Evolutionary conservation across 1,140 invertebrate genomes (phyloP).

Genomic region (Dendroctonus ponderosae): DNA sequence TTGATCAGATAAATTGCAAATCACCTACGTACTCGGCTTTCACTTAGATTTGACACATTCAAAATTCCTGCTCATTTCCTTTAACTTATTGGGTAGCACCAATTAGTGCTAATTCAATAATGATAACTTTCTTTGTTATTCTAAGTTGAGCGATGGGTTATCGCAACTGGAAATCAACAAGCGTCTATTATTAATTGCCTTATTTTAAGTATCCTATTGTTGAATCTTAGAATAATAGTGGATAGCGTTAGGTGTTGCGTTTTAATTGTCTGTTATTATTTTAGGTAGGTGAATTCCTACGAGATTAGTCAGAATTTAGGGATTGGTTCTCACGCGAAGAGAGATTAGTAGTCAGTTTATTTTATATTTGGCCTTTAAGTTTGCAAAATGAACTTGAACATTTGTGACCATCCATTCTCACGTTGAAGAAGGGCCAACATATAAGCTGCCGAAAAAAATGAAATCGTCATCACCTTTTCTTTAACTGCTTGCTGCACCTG

Average conservation of each 20-base stretch:
- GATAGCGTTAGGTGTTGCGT: constrained; percentile 5
- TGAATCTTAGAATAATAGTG: constrained; percentile 3
- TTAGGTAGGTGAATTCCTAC: constrained; percentile 9
- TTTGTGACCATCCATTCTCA: too few relatives aligned
- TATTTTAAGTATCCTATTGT: constrained; percentile 10
- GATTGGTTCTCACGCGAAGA: too few relatives aligned
- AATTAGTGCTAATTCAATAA: constrained; percentile 25
- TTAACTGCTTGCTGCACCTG: constrained; percentile 3
- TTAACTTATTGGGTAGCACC: constrained; percentile 2
- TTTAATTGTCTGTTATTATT: constrained; percentile 12
- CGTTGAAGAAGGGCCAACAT: background rate
- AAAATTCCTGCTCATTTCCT: background rate
- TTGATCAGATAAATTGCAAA: too few relatives aligned
- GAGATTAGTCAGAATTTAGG: background rate
- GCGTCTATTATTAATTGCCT: constrained; percentile 21
- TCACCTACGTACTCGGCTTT: background rate
- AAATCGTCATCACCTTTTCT: constrained; percentile 4
- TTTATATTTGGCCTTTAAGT: too few relatives aligned
- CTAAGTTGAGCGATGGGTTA: constrained; percentile 8
- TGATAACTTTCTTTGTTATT: constrained; percentile 31
- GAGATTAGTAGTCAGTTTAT: too few relatives aligned
- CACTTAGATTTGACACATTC: background rate
- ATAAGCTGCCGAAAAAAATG: background rate
- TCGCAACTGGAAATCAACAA: constrained; percentile 7
- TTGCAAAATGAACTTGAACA: too few relatives aligned